Evolutionary conservation across 1,140 invertebrate genomes (phyloP), one percentile per base, ranked within the genome.

Genomic region (Pemphigus obesinymphae): DNA sequence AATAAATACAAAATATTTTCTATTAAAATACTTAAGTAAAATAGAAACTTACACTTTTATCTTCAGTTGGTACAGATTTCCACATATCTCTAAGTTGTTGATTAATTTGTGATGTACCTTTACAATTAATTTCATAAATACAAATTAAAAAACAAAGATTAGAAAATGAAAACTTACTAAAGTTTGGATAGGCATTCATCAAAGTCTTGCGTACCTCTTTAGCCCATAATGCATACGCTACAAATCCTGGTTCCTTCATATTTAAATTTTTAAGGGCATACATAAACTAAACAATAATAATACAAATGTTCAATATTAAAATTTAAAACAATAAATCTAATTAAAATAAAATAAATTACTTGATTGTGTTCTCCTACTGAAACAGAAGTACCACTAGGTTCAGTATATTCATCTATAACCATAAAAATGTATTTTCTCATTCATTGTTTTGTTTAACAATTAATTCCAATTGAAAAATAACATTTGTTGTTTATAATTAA

Each of bases 181-280:
- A 90, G 83, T 93, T 91, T 20, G 94, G 93, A 88, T 92, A 90
- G 84, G 91, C 89, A 82, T 90, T 89, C 45, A 92, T 87, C 83
- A 95, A 89, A 83, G 92, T 91, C 84, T 92, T 91, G 66, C 95
- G 89, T 45, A 93, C 90, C 85, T 95, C 93, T 85, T 93, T 92
- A 7, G 94, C 93, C 94, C 95, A 96, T 84, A 96, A 88, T 91
- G 95, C 95, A 87, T 96, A 97, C 1, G 95, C 95, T 3, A 95
- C 96, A 82, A 94, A 92, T 83, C 93, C 88, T 8, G 92, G 90
- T 88, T 93, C 93, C 92, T 93, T 85, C 85, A 88, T 86, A 85
- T 82, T 83, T 68, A 70, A 82, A 80, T 82, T 82, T 73, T 80
- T 80, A 4, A 80, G 37, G 20, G 76, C 76, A 80, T 80, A 80